Conservation (phyloP, 2,113 vertebrate species). For the Oryzias woworae region DNA sequence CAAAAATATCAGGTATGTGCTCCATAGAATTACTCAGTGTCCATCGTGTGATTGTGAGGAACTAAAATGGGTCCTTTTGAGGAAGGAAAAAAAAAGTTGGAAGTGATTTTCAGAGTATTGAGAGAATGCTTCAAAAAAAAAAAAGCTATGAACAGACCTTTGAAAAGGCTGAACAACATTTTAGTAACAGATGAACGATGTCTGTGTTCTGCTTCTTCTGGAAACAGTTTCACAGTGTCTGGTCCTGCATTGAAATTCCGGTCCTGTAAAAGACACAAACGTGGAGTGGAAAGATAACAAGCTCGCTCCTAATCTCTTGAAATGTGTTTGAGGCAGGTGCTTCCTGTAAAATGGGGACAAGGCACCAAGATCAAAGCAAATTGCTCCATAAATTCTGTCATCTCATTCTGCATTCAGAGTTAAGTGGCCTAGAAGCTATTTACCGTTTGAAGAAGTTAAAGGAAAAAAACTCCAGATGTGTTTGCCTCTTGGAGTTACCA, state of each 20-base stretch:
- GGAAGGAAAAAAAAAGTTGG: not conserved
- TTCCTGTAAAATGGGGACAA: conserved; percentile 56
- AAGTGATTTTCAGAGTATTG: conserved; percentile 9
- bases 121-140: conserved; percentile 20
- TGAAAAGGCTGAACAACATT: conserved; percentile 36
- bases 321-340: conserved; percentile 61
- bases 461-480: conserved; percentile 17
- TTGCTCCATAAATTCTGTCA: conserved; percentile 51
- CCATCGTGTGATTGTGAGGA: conserved; percentile 29
- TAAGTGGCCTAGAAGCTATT: conserved; percentile 46
- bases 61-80: not conserved
- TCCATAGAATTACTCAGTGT: conserved; percentile 29
- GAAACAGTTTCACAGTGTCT: conserved; percentile 57
- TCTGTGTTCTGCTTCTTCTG: conserved; percentile 48
- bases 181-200: conserved; percentile 52
- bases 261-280: conserved; percentile 57
- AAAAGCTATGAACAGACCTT: conserved; percentile 13
- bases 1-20: conserved; percentile 28
- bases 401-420: conserved; percentile 28
- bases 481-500: conserved; percentile 20
- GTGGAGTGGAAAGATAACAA: conserved; percentile 66
- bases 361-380: conserved; percentile 54
- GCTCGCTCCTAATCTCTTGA: conserved; percentile 63
- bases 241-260: conserved; percentile 69
- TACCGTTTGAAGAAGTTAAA: conserved; percentile 14